A percentile compares a stretch with the other conserved stretches of the same genome.
These are phyloP conservation scores for Drosophila subpulchrella DNA, from an alignment of 1,140 invertebrate species.

Conservation along the genomic window DNA sequence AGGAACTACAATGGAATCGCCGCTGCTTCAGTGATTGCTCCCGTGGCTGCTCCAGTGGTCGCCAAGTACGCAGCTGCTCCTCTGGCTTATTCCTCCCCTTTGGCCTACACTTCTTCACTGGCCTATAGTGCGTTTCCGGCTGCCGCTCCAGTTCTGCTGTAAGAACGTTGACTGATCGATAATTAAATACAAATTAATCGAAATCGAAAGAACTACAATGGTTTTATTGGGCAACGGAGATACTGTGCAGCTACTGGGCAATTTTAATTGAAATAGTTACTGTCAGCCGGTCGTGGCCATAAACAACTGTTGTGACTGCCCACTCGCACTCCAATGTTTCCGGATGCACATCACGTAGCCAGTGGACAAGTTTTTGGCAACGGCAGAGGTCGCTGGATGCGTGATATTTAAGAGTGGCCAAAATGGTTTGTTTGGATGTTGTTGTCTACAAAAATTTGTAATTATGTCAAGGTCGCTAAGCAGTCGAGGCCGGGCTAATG, in stretches of 20 bases:
- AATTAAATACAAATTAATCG: not conserved
- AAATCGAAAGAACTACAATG: not conserved
- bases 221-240: not conserved
- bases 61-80: slow-evolving; percentile 43
- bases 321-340: not conserved
- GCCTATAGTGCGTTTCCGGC: not conserved
- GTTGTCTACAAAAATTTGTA: slow-evolving; percentile 1
- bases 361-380: slow-evolving; percentile 39
- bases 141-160: slow-evolving; percentile 20
- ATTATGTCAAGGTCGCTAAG: slow-evolving; percentile 32
- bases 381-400: slow-evolving; percentile 14
- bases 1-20: slow-evolving; percentile 84
- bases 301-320: slow-evolving; percentile 16
- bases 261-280: slow-evolving; percentile 21
- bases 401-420: slow-evolving; percentile 23
- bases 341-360: slow-evolving; percentile 40
- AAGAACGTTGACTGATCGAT: not conserved
- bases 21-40: too few relatives aligned
- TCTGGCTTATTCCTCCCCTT: too few relatives aligned
- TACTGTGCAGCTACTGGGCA: not conserved
- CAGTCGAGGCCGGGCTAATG: slow-evolving; percentile 15
- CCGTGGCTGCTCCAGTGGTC: slow-evolving; percentile 45
- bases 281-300: slow-evolving; percentile 1
- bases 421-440: slow-evolving; percentile 43
- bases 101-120: not conserved